Base-by-base conservation (phyloP, 2,888 invertebrate genomes). In the Caenorhabditis afra region DNA sequence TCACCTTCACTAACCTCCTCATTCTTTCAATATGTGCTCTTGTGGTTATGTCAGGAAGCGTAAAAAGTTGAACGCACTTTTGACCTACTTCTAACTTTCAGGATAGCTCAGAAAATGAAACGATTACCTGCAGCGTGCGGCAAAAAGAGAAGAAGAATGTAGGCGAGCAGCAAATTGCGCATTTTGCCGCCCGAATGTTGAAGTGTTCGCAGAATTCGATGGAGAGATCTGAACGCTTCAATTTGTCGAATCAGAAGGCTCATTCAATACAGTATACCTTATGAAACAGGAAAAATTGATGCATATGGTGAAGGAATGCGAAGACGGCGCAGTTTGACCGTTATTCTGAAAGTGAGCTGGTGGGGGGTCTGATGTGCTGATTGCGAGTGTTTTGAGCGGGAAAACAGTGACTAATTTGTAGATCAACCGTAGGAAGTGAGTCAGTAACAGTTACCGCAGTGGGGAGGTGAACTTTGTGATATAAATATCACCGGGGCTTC, bases 281-380 rank as follows among this genome's bases (percentile, higher is more conserved):
- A 73, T 73, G 58, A 44, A 64, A 73, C 73, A 73, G 64, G 64
- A 73, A 73, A 65, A 64, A 73, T 64, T 64, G 73, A 73, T 73
- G 73, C 73, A 73, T 73, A 71, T 29, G 29, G 41, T 23, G 39
- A 41, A 37, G 39, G 50, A 20, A 23, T 37, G n/a, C 57, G 71
- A 16, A 20, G 41, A 20, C 14, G 22, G 22, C n/a, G 20, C 14
- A 16, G 23, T 41, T 10, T 20, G 20, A 39, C 29, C 64, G 64
- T 64, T 44, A 64, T 58, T 73, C 73, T 73, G 64, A 39, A 73
- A 61, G 41, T 41, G 41, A 41, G 41, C 3, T 41, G 41, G 41
- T 37, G 11, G 37, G 37, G 37, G 37, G 37, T 37, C 11, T 37
- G 5, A 37, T 5, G 37, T 11, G 37, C 37, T n/a, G n/a, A n/a